Base-by-base conservation (phyloP, 1,140 invertebrate genomes). In the Diploscapter pachys region DNA sequence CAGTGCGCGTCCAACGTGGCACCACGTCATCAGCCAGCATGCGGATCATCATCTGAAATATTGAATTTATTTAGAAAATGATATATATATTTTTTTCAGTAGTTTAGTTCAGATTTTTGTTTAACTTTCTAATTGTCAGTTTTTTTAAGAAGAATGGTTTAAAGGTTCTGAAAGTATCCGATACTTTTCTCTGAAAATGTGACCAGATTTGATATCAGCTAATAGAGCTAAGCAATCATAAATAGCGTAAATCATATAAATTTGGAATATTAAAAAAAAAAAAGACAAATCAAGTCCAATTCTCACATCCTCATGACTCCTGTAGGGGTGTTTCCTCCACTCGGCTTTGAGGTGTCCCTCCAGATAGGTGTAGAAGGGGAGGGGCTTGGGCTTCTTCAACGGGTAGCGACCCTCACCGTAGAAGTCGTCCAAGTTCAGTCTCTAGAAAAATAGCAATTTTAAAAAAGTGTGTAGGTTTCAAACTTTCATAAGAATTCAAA, bases 341-440 rank as follows among this genome's bases (percentile, higher is more conserved):
- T 79, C 75, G 8, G 83, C 83, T 13, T 77, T 66, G 48, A 80
- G 61, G 75, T 85, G 84, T 6, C 77, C 79, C 11, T 75, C 64
- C 49, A 75, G 62, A 51, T 84, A 84, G 48, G 68, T 67, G 52
- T 78, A 84, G 51, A 80, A 83, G 49, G 82, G 82, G 68, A 71
- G 81, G 3, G 78, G 59, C 71, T 80, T 79, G n/a, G 67, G 70
- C 71, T 83, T 82, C 50, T 77, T 53, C 61, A 84, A 71, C 51
- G 83, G 83, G 55, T 82, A 78, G 52, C 83, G 82, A 48, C 83
- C 83, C 78, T 85, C 83, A 52, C 83, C 83, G 66, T 85, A 85
- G 73, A 84, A 85, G 31, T 85, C 84, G 50, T 85, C 83, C 69
- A 85, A 65, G 65, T 82, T 83, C 68, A 85, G 54, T 6, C 79